Conservation (phyloP, 2,888 invertebrate species). For the Muschampia plurimacula region DNA sequence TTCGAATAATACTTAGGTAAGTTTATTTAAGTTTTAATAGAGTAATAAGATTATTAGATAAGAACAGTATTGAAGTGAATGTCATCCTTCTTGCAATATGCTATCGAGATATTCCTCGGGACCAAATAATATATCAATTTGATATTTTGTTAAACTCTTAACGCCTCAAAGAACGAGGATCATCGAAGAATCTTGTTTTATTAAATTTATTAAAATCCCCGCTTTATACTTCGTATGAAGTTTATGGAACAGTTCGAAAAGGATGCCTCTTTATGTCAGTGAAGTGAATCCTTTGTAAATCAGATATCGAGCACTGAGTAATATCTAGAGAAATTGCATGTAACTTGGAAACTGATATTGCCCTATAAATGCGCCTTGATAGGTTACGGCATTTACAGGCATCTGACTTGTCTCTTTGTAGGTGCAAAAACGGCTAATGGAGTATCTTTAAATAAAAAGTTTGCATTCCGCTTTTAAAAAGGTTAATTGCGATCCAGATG, state of each 20-base stretch:
- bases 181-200: conserved; percentile 14
- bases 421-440: neutral
- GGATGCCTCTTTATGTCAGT: conserved; percentile 3
- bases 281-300: conserved; percentile 18
- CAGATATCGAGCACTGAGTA: neutral
- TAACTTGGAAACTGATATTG: no score
- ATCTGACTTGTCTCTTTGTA: neutral
- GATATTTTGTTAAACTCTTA: neutral
- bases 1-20: no score
- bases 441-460: neutral
- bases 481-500: neutral
- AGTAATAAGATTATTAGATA: no score
- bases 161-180: neutral
- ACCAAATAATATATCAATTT: no score
- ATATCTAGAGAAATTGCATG: neutral
- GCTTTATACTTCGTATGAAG: conserved; percentile 11
- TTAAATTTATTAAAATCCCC: conserved; percentile 30
- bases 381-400: neutral
- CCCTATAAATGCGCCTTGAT: neutral
- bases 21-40: no score
- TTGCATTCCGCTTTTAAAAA: neutral
- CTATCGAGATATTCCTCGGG: no score
- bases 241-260: conserved; percentile 25
- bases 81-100: no score
- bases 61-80: no score